A percentile compares a stretch with the other conserved stretches of the same genome.
phyloP scores from a whole-genome alignment of 23 tunicate genomes.

The Trididemnum miniatum region DNA sequence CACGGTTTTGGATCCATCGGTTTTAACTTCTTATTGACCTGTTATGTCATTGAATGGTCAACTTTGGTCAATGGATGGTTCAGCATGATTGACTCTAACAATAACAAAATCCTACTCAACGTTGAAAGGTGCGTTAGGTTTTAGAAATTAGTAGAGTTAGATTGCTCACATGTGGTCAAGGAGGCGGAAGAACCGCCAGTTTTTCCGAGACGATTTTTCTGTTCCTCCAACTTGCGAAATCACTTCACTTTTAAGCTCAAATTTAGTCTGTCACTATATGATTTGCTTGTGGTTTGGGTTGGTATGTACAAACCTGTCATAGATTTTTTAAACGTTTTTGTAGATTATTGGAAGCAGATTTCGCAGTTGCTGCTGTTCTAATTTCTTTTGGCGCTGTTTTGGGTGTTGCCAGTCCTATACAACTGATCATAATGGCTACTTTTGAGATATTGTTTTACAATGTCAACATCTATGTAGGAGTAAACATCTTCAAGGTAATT shows the following conservation, averaged over 20 bases:
- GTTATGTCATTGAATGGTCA: conserved; percentile 81
- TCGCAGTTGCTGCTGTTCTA: conserved; percentile 88
- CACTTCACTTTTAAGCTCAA: too few relatives aligned
- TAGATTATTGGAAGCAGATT: conserved; percentile 85
- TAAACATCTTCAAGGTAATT: conserved; percentile 38
- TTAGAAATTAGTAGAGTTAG: too few relatives aligned
- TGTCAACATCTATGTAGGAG: conserved; percentile 57
- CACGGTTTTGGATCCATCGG: conserved; percentile 81
- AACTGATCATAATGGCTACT: conserved; percentile 78
- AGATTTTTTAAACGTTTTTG: too few relatives aligned
- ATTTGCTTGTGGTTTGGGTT: too few relatives aligned
- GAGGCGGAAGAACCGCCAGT: too few relatives aligned
- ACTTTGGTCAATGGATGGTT: conserved; percentile 76
- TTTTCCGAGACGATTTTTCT: too few relatives aligned
- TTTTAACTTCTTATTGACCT: conserved; percentile 60
- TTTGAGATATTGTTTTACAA: conserved; percentile 87
- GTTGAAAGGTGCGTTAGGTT: conserved; percentile 48
- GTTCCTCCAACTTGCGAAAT: too few relatives aligned
- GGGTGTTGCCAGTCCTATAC: conserved; percentile 85
- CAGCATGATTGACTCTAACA: conserved; percentile 16
- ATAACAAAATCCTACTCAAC: conserved; percentile 38
- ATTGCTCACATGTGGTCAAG: too few relatives aligned
- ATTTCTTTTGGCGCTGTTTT: conserved; percentile 94
- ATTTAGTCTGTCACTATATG: too few relatives aligned
- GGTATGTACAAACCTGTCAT: too few relatives aligned